Evolutionary conservation across 37 sponge, comb jelly and placozoan genomes (phyloP), one percentile per base, ranked within the genome.

Genomic region (Diacarnus erythraeanus): DNA sequence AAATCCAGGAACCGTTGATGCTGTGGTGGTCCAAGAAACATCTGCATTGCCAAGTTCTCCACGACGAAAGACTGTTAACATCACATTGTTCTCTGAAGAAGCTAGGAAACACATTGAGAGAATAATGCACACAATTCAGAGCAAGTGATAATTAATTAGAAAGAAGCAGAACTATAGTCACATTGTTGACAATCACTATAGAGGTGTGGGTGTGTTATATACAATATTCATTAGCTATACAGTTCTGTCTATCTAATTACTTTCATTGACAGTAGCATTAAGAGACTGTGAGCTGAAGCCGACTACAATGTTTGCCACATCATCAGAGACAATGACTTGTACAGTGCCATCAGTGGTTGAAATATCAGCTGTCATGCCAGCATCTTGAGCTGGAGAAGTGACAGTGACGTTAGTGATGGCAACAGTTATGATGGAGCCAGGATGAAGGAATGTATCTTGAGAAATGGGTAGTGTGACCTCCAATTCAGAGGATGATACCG

Each of bases 21-120:
- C 9, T 21, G 83, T 89, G 17, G 84, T 69, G 27, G 25, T 30
- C 95, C 95, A 94, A 20, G 72, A 27, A 0, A 94, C 86, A 34
- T 44, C 41, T 6, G 84, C 74, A 42, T 56, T 42, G 36, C 91
- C 91, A 30, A 90, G 72, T 21, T 23, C 18, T 21, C 95, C 95
- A 22, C 38, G 38, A 26, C 90, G 78, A 3, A 36, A 64, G 23
- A 94, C 81, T 3, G 51, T 81, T 57, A 90, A 37, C 42, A 43
- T 30, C 1, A 94, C 91, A 81, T 88, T 92, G 58, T 73, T 64
- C 0, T 38, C 23, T 15, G 29, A 29, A 0, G 40, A 29, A 84
- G 42, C 89, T 88, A 25, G 34, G 37, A 33, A 6, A n/a, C n/a
- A n/a, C n/a, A n/a, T n/a, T n/a, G 12, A 54, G 57, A 54, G 12